phyloP scores from a whole-genome alignment of 2,113 vertebrate species.

The Pomatostomus ruficeps region DNA sequence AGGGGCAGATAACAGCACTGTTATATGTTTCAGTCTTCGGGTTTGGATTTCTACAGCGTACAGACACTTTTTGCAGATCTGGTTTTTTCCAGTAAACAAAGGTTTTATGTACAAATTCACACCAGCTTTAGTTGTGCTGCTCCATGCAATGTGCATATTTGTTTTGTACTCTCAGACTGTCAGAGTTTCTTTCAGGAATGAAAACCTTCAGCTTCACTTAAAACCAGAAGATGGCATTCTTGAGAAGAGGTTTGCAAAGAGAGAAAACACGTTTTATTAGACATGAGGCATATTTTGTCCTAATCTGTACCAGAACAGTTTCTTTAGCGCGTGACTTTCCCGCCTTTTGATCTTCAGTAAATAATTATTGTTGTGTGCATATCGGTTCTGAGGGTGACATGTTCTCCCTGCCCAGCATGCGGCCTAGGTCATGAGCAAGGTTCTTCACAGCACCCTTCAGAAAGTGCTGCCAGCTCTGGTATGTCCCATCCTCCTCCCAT shows the following conservation, averaged over 20 bases:
- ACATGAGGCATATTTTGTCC: background rate
- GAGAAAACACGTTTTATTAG: background rate
- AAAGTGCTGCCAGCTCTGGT: slow-evolving; percentile 54
- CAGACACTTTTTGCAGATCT: background rate
- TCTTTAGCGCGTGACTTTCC: background rate
- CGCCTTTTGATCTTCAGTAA: background rate
- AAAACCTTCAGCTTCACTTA: background rate
- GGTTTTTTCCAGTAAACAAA: background rate
- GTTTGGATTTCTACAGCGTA: background rate
- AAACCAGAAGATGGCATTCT: slow-evolving; percentile 39
- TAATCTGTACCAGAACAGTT: background rate
- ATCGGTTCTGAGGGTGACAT: accelerated
- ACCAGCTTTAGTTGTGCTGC: background rate
- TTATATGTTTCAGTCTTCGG: too few relatives aligned
- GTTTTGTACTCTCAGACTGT: background rate
- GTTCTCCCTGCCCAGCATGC: background rate
- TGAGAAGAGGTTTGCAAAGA: slow-evolving; percentile 4
- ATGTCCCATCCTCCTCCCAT: background rate
- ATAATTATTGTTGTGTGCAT: background rate
- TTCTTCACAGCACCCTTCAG: slow-evolving; percentile 58
- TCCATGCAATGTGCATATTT: background rate
- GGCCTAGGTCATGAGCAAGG: slow-evolving; percentile 44
- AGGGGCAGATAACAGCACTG: background rate
- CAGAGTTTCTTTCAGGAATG: background rate
- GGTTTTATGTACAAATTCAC: background rate